phyloP scores from a whole-genome alignment of 2,113 vertebrate genomes.

The Lepidothrix coronata region DNA sequence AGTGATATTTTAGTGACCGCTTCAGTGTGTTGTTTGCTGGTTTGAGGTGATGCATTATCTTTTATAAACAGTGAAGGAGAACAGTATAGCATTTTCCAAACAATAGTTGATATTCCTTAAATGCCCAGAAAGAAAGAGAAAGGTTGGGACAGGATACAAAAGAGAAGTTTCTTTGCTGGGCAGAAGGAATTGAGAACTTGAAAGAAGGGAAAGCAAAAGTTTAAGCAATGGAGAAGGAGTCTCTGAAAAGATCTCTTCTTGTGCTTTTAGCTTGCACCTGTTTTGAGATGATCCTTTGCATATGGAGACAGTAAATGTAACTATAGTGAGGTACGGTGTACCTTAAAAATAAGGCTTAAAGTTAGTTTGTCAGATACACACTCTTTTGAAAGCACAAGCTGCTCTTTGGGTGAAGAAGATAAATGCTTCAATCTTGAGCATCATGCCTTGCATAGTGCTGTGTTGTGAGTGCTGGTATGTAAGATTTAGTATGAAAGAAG shows the following conservation, averaged over 20 bases:
- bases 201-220: neutral
- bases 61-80: neutral
- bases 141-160: neutral
- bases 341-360: neutral
- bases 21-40: neutral
- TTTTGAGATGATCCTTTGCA: neutral
- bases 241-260: neutral
- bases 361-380: neutral
- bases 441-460: neutral
- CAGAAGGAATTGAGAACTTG: neutral
- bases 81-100: neutral
- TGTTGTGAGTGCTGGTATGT: neutral
- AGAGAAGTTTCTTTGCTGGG: neutral
- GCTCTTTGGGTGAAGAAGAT: neutral
- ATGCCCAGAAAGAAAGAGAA: neutral
- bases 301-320: neutral
- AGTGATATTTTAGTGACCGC: neutral
- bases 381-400: neutral
- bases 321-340: neutral
- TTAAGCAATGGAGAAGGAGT: neutral
- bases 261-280: neutral
- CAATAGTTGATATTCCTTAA: neutral
- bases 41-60: neutral
- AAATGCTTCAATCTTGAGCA: fast-evolving
- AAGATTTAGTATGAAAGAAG: neutral